Percentiles rank a stretch among this genome's conserved stretches.
phyloP scores from a whole-genome alignment of 37 sponge, comb jelly and placozoan species.

The Hormiphora californensis region DNA sequence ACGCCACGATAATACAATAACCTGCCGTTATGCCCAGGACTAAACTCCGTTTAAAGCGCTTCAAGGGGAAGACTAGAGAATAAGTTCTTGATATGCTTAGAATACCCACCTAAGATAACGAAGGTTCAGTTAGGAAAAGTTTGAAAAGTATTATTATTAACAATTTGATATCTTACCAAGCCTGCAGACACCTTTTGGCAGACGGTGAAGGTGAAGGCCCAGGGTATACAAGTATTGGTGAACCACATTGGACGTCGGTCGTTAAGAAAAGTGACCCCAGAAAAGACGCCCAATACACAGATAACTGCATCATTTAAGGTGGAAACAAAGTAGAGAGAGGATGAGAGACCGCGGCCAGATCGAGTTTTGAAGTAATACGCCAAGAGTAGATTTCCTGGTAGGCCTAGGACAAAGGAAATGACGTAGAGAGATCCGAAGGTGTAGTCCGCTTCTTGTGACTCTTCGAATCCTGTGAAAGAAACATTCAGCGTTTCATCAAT shows the following conservation, averaged over 20 bases:
- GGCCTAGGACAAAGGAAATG: not conserved
- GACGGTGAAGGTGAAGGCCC: too few species aligned
- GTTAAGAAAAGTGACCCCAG: not conserved
- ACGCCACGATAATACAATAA: not conserved
- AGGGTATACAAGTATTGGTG: too few species aligned
- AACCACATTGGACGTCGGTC: not conserved
- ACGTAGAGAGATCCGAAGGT: not conserved
- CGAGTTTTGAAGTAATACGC: not conserved
- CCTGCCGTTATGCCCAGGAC: not conserved
- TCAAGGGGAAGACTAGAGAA: not conserved
- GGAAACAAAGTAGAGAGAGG: not conserved
- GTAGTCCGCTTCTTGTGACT: not conserved
- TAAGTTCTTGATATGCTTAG: not conserved
- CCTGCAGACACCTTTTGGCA: too few species aligned
- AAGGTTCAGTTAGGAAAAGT: not conserved
- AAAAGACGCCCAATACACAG: not conserved
- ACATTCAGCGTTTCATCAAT: too few species aligned
- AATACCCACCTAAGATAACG: too few species aligned
- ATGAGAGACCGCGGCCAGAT: not conserved
- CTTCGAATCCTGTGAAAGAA: too few species aligned
- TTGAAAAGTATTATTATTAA: too few species aligned
- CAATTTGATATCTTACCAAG: too few species aligned
- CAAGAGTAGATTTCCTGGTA: not conserved
- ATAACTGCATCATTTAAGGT: not conserved
- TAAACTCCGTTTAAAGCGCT: not conserved